Conservation (phyloP, 2,888 invertebrate genomes). For the Cecidostiba fungosa region DNA sequence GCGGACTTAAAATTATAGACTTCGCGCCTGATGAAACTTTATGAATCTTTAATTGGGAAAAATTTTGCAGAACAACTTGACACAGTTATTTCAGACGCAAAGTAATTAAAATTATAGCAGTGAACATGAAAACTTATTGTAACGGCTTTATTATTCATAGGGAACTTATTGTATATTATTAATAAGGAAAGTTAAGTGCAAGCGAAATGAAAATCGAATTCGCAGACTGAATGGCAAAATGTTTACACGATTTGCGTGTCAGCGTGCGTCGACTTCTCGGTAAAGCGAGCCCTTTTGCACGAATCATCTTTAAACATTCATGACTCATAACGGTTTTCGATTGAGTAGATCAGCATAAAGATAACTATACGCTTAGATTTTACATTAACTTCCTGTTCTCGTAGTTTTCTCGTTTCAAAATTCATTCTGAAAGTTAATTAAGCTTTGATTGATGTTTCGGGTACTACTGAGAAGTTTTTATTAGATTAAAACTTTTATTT, state of each 20-base stretch:
- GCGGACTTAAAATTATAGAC: too few relatives aligned
- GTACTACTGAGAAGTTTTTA: too few relatives aligned
- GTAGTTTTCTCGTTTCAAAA: background rate
- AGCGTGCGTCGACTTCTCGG: background rate
- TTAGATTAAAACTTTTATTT: too few relatives aligned
- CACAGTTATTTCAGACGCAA: background rate
- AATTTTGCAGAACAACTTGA: background rate
- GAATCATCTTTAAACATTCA: slow-evolving; percentile 21
- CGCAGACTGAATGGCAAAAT: background rate
- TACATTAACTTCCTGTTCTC: slow-evolving; percentile 21
- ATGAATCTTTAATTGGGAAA: background rate
- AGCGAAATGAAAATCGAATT: slow-evolving; percentile 17
- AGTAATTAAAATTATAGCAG: background rate
- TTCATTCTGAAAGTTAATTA: background rate
- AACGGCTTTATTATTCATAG: background rate
- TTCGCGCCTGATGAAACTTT: background rate
- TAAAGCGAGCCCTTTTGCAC: slow-evolving; percentile 6
- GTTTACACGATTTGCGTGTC: slow-evolving; percentile 11
- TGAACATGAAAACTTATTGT: background rate
- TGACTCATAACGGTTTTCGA: background rate
- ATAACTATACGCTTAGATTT: slow-evolving; percentile 32
- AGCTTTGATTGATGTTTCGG: too few relatives aligned
- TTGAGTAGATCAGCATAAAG: slow-evolving; percentile 10
- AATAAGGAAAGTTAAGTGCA: background rate
- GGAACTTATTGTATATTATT: background rate